Conservation (phyloP, 1,140 invertebrate species). For the Oreohelix idahoensis region DNA sequence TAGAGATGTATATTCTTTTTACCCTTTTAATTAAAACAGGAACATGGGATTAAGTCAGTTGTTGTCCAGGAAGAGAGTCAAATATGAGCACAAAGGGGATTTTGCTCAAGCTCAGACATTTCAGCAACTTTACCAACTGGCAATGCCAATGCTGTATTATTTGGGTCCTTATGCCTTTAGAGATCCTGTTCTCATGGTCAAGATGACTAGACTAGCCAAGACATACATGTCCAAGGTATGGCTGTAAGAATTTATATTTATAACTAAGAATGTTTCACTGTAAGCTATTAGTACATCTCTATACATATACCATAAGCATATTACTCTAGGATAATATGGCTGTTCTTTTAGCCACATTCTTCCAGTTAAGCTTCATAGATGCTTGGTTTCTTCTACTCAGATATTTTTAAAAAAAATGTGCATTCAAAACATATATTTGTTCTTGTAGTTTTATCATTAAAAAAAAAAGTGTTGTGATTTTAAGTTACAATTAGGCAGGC, state of each 20-base stretch:
- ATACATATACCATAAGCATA: no score
- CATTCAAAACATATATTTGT: no score
- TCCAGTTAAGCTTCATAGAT: no score
- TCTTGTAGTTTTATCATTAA: no score
- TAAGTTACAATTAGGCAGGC: no score
- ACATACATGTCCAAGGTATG: conserved; percentile 68
- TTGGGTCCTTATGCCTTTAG: conserved; percentile 90
- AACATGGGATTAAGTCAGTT: conserved; percentile 75
- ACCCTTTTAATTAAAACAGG: conserved; percentile 74
- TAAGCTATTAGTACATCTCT: no score
- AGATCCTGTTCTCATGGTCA: conserved; percentile 85
- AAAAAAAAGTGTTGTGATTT: no score
- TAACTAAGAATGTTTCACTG: no score
- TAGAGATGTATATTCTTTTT: background rate
- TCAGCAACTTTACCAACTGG: conserved; percentile 82
- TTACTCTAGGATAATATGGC: no score
- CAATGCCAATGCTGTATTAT: conserved; percentile 89
- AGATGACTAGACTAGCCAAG: conserved; percentile 82
- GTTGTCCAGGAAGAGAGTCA: conserved; percentile 41
- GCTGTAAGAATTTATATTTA: background rate
- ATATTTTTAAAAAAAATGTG: no score
- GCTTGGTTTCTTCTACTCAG: no score
- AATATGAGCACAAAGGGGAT: background rate
- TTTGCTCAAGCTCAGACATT: conserved; percentile 78
- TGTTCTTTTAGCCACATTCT: no score